Evolutionary conservation across 2,888 invertebrate species (phyloP), one percentile per base, ranked within the genome.

Genomic region (Tryphoninae sp.): DNA sequence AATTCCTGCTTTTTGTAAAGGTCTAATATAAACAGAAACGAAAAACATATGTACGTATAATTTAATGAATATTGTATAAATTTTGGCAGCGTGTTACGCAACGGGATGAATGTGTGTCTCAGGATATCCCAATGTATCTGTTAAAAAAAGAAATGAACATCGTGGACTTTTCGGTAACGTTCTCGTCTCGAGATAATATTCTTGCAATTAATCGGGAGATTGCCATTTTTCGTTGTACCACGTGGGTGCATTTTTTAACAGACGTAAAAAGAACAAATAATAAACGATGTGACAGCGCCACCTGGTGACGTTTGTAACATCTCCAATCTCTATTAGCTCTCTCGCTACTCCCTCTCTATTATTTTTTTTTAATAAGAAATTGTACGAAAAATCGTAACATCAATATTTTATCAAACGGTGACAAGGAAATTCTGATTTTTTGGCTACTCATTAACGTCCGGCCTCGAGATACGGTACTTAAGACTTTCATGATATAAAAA

Each of bases 1-100:
- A 72, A 65, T 75, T 74, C 45, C 19, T 65, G 72, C 71, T 76
- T 78, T 82, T 76, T 74, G 64, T 81, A 69, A 80, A 62, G 42
- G 67, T 80, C 69, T 75, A 72, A 71, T 78, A 62, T 78, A 71
- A 49, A 65, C 9, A 2, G 45, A 76, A 55, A 55, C 11, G 19
- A 55, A 55, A 55, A 55, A 8, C 45, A 55, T 53, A 76, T 51
- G 55, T 80, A 77, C 51, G 64, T 67, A 77, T 72, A 59, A 45
- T 69, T 13, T 77, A 53, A 71, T 71, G 19, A 45, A 59, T 62
- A 51, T 69, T 69, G 51, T 62, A 53, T 73, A 79, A 65, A 71
- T 68, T 71, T 58, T 59, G 71, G 71, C 71, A 75, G 23, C 65
- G 42, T 45, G 4, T 45, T 59, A 13, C 3, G 1, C 53, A 51